Percentiles rank a stretch among this genome's conserved stretches.
Conservation (phyloP, 2,888 invertebrate species). For the Megalurothrips usitatus region DNA sequence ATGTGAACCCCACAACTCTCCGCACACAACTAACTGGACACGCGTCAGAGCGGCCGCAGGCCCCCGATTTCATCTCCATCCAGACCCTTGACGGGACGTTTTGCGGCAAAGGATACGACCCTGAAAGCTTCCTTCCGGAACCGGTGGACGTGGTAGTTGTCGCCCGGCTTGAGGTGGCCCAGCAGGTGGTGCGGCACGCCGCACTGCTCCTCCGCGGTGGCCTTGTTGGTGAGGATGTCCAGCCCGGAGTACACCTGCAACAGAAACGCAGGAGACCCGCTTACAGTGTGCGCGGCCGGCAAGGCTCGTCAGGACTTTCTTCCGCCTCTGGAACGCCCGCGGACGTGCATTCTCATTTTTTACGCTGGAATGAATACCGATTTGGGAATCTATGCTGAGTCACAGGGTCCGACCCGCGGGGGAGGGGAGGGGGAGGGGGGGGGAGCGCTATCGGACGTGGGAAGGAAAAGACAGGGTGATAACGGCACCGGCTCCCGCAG, state of each 20-base stretch:
- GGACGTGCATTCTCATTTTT: too few species aligned
- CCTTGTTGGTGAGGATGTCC: conserved; percentile 92
- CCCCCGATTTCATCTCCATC: too few species aligned
- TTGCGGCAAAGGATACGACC: conserved; percentile 83
- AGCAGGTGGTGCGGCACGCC: conserved; percentile 82
- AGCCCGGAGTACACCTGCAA: conserved; percentile 87
- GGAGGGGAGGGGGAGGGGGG: too few species aligned
- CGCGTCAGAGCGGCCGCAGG: too few species aligned
- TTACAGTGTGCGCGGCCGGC: too few species aligned
- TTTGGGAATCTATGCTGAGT: too few species aligned
- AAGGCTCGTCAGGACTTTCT: too few species aligned
- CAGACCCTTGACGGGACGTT: too few species aligned
- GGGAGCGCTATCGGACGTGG: neutral
- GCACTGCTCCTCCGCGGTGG: conserved; percentile 70
- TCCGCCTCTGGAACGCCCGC: too few species aligned
- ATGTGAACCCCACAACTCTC: too few species aligned
- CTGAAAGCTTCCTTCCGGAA: conserved; percentile 76
- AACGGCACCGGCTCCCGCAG: neutral
- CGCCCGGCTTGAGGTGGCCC: conserved; percentile 75
- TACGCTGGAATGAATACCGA: too few species aligned
- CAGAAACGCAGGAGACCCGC: conserved; percentile 37
- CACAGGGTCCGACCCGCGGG: neutral
- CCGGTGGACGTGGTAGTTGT: conserved; percentile 75
- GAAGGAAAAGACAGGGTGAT: neutral
- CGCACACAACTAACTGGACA: too few species aligned